Conservation (phyloP, 2,888 invertebrate species). For the Aphidoletes aphidimyza region DNA sequence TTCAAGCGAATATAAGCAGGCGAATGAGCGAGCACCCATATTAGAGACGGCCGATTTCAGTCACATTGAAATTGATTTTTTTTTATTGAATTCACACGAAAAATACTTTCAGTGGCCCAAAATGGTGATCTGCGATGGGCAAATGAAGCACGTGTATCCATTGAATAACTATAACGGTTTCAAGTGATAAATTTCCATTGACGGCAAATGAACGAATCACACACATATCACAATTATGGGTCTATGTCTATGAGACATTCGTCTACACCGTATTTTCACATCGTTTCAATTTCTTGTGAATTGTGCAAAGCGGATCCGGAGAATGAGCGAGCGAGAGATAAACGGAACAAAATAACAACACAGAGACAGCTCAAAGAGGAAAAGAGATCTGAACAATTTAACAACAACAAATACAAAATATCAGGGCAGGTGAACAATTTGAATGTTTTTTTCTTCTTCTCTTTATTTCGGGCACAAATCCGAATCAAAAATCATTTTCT, state of each 20-base stretch:
- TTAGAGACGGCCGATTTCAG: background rate
- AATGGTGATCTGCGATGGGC: slow-evolving; percentile 1
- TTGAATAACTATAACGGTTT: slow-evolving; percentile 49
- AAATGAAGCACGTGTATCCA: slow-evolving; percentile 6
- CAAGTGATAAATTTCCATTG: slow-evolving; percentile 47
- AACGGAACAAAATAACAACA: no score
- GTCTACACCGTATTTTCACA: slow-evolving; percentile 18
- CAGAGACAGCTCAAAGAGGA: no score
- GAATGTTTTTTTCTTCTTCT: slow-evolving; percentile 36
- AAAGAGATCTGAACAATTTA: no score
- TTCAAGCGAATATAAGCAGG: background rate
- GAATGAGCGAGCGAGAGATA: background rate
- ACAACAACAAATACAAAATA: background rate
- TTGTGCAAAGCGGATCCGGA: background rate
- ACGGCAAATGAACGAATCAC: slow-evolving; percentile 41
- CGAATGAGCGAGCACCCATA: background rate
- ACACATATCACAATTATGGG: slow-evolving; percentile 17
- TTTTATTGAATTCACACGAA: slow-evolving; percentile 36
- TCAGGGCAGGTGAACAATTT: background rate
- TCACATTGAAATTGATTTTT: slow-evolving; percentile 15
- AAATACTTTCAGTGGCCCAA: slow-evolving; percentile 47
- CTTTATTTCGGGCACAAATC: no score
- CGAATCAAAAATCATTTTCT: background rate
- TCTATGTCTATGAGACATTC: background rate
- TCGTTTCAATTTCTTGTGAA: slow-evolving; percentile 16